Base-by-base conservation (phyloP, 2,113 vertebrate genomes). In the Bubalus kerabau region DNA sequence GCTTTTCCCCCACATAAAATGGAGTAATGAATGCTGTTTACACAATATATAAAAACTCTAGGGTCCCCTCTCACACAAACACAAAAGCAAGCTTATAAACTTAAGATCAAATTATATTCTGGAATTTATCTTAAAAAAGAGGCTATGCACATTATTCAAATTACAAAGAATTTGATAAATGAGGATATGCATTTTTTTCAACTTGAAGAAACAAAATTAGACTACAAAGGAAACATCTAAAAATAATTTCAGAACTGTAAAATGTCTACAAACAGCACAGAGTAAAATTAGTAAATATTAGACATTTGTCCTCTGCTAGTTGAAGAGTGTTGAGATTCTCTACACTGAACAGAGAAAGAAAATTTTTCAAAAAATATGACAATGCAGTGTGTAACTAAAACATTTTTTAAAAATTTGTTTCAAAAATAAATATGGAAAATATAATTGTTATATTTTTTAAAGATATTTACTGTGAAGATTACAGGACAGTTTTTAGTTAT, bases 81-180 rank as follows among this genome's bases (percentile, higher is more conserved):
- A 88, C 7, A 76, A 95, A 59, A 96, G 87, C 93, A 36, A 95
- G 4, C n/a, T 78, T 97, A 36, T 54, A 96, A 96, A 92, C 81
- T 98, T 89, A 97, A 50, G 24, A 96, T 54, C 94, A 97, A 95
- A 91, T 93, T 98, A 50, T 80, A 50, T 81, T 76, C 80, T 97
- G 93, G 97, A 98, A 85, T 78, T 94, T 60, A 96, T 95, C 88
- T 97, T 97, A 97, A 78, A 83, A 97, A 98, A 96, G 92, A 87
- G 94, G 95, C 93, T 96, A 98, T 96, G 36, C 56, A 67, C 48
- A 98, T 96, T 97, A 57, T 7, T 82, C n/a, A 52, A 95, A 60
- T 96, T 56, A 82, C 30, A 89, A 91, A 94, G 62, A 97, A 93
- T n/a, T 59, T 85, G 46, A 88, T 43, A 56, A 90, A 23, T 59